phyloP scores from a whole-genome alignment of 37 sponge, comb jelly and placozoan species.

The Chondrilla cf. caribensis region DNA sequence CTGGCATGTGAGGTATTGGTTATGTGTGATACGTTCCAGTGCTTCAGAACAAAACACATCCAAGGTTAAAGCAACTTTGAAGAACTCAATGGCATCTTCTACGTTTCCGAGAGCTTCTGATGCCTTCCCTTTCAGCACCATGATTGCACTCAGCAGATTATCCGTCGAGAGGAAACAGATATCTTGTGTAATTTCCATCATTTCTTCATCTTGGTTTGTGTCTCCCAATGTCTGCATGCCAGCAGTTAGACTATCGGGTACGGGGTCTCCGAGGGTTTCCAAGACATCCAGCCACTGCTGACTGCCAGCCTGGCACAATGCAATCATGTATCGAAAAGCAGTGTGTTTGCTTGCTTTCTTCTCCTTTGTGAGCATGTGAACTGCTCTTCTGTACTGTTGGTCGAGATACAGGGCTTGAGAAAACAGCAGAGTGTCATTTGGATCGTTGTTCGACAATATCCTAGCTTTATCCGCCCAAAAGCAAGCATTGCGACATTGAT shows the following conservation, averaged over 20 bases:
- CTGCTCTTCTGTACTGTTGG: slow-evolving; percentile 58
- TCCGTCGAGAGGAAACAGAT: background rate
- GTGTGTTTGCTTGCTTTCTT: background rate
- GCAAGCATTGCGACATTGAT: slow-evolving; percentile 41
- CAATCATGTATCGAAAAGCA: slow-evolving; percentile 58
- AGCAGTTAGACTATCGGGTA: background rate
- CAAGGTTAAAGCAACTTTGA: slow-evolving; percentile 14
- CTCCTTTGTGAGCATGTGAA: slow-evolving; percentile 31
- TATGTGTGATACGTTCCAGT: slow-evolving; percentile 39
- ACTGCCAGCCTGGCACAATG: slow-evolving; percentile 61
- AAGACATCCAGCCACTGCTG: slow-evolving; percentile 72
- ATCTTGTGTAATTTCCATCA: background rate
- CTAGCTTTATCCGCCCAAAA: slow-evolving; percentile 88
- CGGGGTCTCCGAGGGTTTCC: slow-evolving; percentile 1
- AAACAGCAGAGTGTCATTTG: slow-evolving; percentile 44
- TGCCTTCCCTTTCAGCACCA: slow-evolving; percentile 46
- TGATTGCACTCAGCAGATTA: slow-evolving; percentile 34
- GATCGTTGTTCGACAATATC: slow-evolving; percentile 43
- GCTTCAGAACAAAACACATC: slow-evolving; percentile 75
- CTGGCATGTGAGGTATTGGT: slow-evolving; percentile 38
- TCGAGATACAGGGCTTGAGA: slow-evolving; percentile 33
- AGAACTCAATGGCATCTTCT: slow-evolving; percentile 44
- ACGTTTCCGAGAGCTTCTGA: slow-evolving; percentile 60
- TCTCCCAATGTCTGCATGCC: background rate
- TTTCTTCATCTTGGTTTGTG: background rate